phyloP scores from a whole-genome alignment of 2,888 invertebrate species.

The Machimus rusticus region DNA sequence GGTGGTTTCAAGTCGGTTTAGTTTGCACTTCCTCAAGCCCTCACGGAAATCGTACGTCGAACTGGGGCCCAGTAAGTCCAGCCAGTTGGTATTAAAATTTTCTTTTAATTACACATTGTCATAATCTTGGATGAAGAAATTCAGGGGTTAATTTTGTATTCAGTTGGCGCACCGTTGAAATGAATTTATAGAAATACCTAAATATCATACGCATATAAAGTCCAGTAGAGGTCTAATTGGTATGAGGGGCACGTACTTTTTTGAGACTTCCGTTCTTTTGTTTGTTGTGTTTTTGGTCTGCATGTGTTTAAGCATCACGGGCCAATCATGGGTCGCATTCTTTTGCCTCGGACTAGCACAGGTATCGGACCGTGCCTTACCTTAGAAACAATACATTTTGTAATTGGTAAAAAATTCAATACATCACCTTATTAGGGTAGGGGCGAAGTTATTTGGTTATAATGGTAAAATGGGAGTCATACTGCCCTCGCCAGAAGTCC shows the following conservation, averaged over 20 bases:
- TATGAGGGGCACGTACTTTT: slow-evolving; percentile 42
- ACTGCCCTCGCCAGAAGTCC: not conserved
- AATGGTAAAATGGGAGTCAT: not conserved
- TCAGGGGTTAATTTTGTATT: slow-evolving; percentile 41
- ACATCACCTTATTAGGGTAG: not conserved
- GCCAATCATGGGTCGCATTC: slow-evolving; percentile 11
- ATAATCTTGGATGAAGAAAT: slow-evolving; percentile 6
- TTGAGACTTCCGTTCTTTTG: slow-evolving; percentile 49
- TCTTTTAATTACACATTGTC: slow-evolving; percentile 20
- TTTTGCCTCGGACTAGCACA: not conserved
- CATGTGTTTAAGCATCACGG: not conserved
- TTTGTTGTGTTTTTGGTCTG: slow-evolving; percentile 44
- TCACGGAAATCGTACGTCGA: not conserved
- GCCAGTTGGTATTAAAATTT: not conserved
- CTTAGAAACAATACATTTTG: slow-evolving; percentile 7
- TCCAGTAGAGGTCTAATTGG: slow-evolving; percentile 25
- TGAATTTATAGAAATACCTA: slow-evolving; percentile 48
- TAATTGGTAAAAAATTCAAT: slow-evolving; percentile 19
- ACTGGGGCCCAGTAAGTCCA: not conserved
- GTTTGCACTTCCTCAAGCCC: not conserved
- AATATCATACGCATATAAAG: slow-evolving; percentile 45
- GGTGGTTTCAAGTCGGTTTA: not conserved
- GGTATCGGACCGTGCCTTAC: not conserved
- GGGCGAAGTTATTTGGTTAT: not conserved
- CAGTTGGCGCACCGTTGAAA: slow-evolving; percentile 34